Base-by-base conservation (phyloP, 2,797 vertebrate species). In the Jordanella pulchra region DNA sequence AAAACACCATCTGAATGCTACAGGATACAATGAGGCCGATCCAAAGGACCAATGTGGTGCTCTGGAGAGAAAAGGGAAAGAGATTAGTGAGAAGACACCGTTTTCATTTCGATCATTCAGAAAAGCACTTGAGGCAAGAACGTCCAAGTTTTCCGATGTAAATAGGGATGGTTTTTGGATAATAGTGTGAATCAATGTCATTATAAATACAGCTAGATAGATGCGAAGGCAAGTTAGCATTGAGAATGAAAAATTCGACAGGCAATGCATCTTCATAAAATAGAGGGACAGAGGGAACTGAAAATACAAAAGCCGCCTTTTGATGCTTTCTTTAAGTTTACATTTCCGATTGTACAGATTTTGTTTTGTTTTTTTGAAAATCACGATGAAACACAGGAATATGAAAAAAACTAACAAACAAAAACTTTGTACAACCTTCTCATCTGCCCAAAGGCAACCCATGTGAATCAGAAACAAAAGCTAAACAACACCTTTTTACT, bases 31-130 rank as follows among this genome's bases (percentile, higher is more conserved):
- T 92, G 17, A 97, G 93, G 50, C 95, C 92, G 44, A 93, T 84
- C 97, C 97, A 98, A 60, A 98, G 95, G 89, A 94, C 93, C 77
- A 98, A 86, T 21, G 95, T 96, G 77, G 96, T 98, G 70, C 96
- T 95, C 97, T 98, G 89, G 63, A 5, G 55, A 75, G 66, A 45
- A 63, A 83, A 39, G 30, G 25, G 61, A 76, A 51, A 56, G 44
- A 60, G 0, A 25, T 55, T 21, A 68, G 79, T 76, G 76, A 10
- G 39, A 42, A 73, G 32, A 39, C 64, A 81, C 48, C 67, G 35
- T 39, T 7, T 39, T 39, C 9, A 82, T 73, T 65, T 84, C 73
- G 30, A 82, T 67, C 30, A 27, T 15, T 27, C 30, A 44, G 39
- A 77, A 67, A 53, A 64, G 51, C 67, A 66, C 77, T 3, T 66